phyloP scores from a whole-genome alignment of 2,888 invertebrate genomes.

The Nymphalis urticae region DNA sequence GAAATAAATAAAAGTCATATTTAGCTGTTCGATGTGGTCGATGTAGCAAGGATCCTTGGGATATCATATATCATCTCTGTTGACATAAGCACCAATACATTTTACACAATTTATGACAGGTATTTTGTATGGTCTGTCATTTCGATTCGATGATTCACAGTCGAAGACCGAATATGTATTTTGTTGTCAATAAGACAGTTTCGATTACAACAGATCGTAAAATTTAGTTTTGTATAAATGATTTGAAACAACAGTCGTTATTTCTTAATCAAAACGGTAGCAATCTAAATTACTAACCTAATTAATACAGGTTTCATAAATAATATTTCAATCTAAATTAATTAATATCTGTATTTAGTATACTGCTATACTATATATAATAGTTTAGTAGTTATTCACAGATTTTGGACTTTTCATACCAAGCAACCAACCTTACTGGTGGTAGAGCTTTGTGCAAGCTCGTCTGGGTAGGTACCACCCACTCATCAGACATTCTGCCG shows the following conservation, averaged over 20 bases:
- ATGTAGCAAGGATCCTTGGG: neutral
- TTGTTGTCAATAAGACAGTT: conserved; percentile 25
- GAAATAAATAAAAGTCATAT: neutral
- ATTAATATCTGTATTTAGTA: neutral
- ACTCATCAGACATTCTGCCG: too few relatives aligned
- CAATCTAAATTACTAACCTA: neutral
- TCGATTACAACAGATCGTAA: neutral
- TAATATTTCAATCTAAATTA: conserved; percentile 4
- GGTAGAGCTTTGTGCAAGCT: too few relatives aligned
- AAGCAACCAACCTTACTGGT: too few relatives aligned
- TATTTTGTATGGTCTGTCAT: conserved; percentile 25
- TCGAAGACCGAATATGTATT: conserved; percentile 21
- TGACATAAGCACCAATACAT: conserved; percentile 18
- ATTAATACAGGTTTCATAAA: conserved; percentile 4
- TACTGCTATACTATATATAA: neutral
- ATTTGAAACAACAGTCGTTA: neutral
- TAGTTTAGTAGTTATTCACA: too few relatives aligned
- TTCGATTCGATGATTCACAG: conserved; percentile 23
- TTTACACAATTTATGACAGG: conserved; percentile 21
- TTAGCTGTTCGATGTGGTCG: conserved; percentile 2
- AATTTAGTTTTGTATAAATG: conserved; percentile 3
- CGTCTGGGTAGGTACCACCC: too few relatives aligned
- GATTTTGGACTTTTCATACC: too few relatives aligned
- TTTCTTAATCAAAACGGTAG: neutral
- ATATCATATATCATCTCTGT: conserved; percentile 30